phyloP scores from a whole-genome alignment of 2,113 vertebrate genomes.

The Syngnathoides biaculeatus region DNA sequence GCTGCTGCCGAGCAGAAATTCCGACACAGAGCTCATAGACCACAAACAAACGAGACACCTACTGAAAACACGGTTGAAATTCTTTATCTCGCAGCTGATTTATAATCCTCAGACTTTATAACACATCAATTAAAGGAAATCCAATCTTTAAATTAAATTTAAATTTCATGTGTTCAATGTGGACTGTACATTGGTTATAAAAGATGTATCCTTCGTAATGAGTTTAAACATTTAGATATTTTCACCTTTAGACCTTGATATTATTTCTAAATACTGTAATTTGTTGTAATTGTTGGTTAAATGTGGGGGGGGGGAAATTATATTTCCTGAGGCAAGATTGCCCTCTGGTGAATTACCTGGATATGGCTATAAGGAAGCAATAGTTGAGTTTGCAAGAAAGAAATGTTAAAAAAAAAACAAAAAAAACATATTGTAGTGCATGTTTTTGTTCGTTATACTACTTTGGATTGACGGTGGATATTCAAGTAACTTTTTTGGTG shows the following conservation, averaged over 20 bases:
- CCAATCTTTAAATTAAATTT: no score
- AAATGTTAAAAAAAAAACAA: no score
- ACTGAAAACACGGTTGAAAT: not conserved
- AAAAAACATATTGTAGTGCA: no score
- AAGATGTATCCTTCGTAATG: not conserved
- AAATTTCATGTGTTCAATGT: no score
- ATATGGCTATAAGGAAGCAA: not conserved
- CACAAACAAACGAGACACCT: not conserved
- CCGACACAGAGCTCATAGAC: conserved; percentile 6
- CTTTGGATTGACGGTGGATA: not conserved
- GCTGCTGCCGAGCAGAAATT: conserved; percentile 31
- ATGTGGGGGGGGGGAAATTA: no score
- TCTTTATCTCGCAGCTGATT: not conserved
- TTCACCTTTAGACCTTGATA: not conserved
- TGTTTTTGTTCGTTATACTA: not conserved
- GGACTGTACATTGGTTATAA: not conserved
- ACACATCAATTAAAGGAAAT: not conserved
- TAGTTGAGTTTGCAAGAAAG: not conserved
- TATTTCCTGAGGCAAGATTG: conserved; percentile 61
- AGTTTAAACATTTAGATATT: not conserved
- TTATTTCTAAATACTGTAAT: not conserved
- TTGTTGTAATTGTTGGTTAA: no score
- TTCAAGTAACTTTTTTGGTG: not conserved
- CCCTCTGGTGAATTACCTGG: conserved; percentile 60
- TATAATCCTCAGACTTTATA: not conserved